Conservation (phyloP, 2,797 vertebrate genomes). For the Craterocephalus amniculus region DNA sequence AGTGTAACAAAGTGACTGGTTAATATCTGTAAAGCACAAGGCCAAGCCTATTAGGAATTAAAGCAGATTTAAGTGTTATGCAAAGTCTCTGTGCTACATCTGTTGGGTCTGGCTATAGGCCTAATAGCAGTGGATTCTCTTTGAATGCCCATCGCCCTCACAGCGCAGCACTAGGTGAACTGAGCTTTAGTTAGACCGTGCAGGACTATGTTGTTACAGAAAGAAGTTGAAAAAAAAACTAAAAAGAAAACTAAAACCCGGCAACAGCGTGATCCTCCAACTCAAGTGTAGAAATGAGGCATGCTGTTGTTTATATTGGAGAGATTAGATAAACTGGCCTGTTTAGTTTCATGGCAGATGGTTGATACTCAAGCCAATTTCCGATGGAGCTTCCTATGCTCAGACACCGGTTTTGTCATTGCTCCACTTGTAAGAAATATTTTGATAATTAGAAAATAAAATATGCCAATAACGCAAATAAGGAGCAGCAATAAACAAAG, state of each 20-base stretch:
- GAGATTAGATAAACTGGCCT: conserved; percentile 93
- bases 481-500: conserved; percentile 75
- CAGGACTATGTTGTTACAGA: conserved; percentile 45
- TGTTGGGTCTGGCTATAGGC: conserved; percentile 78
- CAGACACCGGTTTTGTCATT: conserved; percentile 83
- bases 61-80: conserved; percentile 84
- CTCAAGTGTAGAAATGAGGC: conserved; percentile 88
- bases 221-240: conserved; percentile 36
- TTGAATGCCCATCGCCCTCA: conserved; percentile 52
- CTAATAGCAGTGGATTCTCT: conserved; percentile 65
- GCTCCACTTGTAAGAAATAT: conserved; percentile 81
- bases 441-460: conserved; percentile 87
- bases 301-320: conserved; percentile 90
- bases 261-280: conserved; percentile 73
- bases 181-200: conserved; percentile 43
- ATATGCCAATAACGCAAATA: conserved; percentile 80
- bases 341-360: conserved; percentile 92
- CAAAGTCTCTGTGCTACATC: conserved; percentile 81
- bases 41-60: conserved; percentile 83
- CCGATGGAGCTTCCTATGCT: conserved; percentile 85
- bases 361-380: conserved; percentile 90
- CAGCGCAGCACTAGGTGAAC: conserved; percentile 11
- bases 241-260: conserved; percentile 18
- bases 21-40: conserved; percentile 76
- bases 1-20: conserved; percentile 74